phyloP scores from a whole-genome alignment of 2,113 vertebrate genomes.

The Cairina moschata region DNA sequence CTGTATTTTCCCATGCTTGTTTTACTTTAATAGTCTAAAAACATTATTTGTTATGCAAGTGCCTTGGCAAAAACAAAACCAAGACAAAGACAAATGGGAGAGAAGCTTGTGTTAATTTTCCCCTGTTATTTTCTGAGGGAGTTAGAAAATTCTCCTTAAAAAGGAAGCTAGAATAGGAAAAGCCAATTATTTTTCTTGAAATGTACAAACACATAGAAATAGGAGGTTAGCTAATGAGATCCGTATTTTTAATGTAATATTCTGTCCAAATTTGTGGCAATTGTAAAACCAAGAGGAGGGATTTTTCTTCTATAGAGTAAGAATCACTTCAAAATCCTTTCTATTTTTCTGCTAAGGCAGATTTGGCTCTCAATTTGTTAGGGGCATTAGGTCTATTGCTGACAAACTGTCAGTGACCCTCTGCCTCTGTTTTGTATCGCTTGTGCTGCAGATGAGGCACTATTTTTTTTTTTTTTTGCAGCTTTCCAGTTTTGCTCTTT shows the following conservation, averaged over 20 bases:
- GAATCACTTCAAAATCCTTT: neutral
- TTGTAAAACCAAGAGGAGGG: neutral
- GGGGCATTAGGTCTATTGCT: neutral
- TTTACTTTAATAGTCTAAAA: neutral
- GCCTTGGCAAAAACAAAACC: neutral
- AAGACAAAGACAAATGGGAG: neutral
- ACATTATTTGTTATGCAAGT: neutral
- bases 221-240: neutral
- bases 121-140: neutral
- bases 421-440: neutral
- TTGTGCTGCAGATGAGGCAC: neutral
- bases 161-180: neutral
- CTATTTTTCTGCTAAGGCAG: neutral
- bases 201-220: neutral
- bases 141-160: neutral
- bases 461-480: neutral
- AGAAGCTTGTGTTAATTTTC: neutral
- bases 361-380: neutral
- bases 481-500: neutral
- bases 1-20: neutral
- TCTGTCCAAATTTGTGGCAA: neutral
- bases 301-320: neutral
- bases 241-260: neutral
- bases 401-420: neutral
- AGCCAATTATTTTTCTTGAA: neutral